Evolutionary conservation across 2,113 vertebrate species (phyloP).

Genomic region (Pipra filicauda): DNA sequence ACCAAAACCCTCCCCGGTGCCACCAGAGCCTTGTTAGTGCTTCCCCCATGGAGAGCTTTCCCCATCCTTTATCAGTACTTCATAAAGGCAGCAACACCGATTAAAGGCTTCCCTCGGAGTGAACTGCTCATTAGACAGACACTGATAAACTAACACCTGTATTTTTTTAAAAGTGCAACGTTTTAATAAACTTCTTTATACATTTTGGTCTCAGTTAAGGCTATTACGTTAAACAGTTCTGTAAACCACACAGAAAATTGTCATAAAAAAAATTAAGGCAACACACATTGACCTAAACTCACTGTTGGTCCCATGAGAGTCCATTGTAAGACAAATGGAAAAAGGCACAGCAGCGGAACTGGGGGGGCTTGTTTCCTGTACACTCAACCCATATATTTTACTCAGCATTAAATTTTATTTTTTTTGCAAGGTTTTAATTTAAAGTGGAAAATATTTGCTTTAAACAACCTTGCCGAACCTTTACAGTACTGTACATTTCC

Average conservation of each 20-base stretch:
- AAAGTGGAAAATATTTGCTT: background rate
- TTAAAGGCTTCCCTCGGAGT: accelerated
- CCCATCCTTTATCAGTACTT: background rate
- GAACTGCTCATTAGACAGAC: background rate
- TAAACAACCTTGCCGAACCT: constrained; percentile 27
- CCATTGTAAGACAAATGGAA: background rate
- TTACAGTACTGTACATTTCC: background rate
- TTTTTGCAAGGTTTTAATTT: constrained; percentile 1
- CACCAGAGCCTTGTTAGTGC: background rate
- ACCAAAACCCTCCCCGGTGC: background rate
- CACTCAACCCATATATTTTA: background rate
- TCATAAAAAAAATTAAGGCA: constrained; percentile 40
- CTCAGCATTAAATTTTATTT: background rate
- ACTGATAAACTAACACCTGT: background rate
- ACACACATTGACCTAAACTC: background rate
- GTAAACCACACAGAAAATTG: constrained; percentile 67
- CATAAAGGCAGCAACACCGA: accelerated
- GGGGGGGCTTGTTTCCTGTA: background rate
- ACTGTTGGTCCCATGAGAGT: constrained; percentile 4
- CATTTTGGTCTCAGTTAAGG: constrained; percentile 67
- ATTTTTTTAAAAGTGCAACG: constrained; percentile 50
- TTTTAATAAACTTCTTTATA: constrained; percentile 65
- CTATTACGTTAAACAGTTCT: constrained; percentile 53
- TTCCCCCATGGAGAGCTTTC: background rate
- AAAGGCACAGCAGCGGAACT: background rate